These are phyloP conservation scores for Aurelia aurita DNA, from an alignment of 30 jellyfish, hydroid and myxozoan genomes.

Conservation along the genomic window DNA sequence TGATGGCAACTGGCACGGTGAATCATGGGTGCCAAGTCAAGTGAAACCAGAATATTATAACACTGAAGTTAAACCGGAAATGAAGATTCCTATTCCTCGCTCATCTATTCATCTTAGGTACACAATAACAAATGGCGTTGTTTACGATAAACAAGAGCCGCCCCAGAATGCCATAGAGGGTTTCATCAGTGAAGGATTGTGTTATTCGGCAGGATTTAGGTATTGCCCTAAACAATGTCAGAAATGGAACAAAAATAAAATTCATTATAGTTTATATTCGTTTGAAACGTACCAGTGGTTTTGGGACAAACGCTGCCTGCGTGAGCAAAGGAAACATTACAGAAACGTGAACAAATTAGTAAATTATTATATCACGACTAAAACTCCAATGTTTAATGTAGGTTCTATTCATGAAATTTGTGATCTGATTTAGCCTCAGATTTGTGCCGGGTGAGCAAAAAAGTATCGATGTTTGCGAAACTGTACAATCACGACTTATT, in stretches of 20 bases:
- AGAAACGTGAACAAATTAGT: constrained; percentile 4
- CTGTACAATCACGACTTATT: too few relatives aligned
- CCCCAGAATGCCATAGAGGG: constrained; percentile 54
- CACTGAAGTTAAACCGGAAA: constrained; percentile 17
- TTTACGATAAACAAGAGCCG: constrained; percentile 46
- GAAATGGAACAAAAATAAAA: constrained; percentile 25
- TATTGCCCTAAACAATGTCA: constrained; percentile 63
- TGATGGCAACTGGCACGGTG: constrained; percentile 36
- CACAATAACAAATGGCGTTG: constrained; percentile 12
- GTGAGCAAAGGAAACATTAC: constrained; percentile 49
- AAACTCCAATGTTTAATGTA: too few relatives aligned
- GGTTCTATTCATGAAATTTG: too few relatives aligned
- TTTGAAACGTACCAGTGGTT: constrained; percentile 65
- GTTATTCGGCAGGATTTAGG: constrained; percentile 64
- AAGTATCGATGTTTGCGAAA: too few relatives aligned
- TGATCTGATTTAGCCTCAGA: too few relatives aligned
- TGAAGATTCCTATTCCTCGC: constrained; percentile 50
- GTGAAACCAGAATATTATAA: constrained; percentile 24
- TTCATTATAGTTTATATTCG: constrained; percentile 38
- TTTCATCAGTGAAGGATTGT: constrained; percentile 65
- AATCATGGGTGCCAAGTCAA: constrained; percentile 43
- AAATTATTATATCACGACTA: background rate
- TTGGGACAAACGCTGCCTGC: constrained; percentile 65
- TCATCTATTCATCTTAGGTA: constrained; percentile 57
- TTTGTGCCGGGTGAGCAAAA: too few relatives aligned